Evolutionary conservation across 2,888 invertebrate genomes (phyloP), one percentile per base, ranked within the genome.

Genomic region (Leptarthrus brevirostris): DNA sequence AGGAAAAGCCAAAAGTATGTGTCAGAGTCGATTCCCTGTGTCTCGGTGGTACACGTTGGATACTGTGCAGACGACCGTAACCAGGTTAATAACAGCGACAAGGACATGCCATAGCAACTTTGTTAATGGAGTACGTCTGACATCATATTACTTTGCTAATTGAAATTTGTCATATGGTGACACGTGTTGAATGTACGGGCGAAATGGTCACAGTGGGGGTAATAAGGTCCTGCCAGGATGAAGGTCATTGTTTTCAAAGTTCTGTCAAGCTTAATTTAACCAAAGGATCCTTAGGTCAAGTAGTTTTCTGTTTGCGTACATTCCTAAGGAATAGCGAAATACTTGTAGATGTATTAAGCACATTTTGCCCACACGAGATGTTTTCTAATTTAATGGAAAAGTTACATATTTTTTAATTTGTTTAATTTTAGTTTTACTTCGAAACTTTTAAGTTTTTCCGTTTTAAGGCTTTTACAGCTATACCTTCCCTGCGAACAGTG

Each of bases 91-190:
- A 54, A 54, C 36, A 54, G 10, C 54, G 22, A 54, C 36, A 36
- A 54, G 71, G 40, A 71, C 71, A 71, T 71, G 36, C 54, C 54
- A 40, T 71, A 34, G 40, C 53, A 71, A 71, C 71, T 8, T 30
- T 54, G 53, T 36, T 71, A 54, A 53, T 54, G 52, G 71, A 52
- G 54, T 36, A 53, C 52, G 71, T 71, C 71, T 71, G 71, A 71
- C 71, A 71, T 71, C 71, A 71, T 71, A 71, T 71, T 71, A 71
- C 71, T 71, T 71, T 54, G 22, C 71, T 71, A 71, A 71, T 71
- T 71, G 71, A 71, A 71, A 71, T 71, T 71, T 71, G 71, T 71
- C 53, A 71, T 71, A 71, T 71, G 49, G 53, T 71, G 71, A 54
- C 69, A 69, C 69, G 69, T 69, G 69, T 69, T 69, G 69, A 69